Base-by-base conservation (phyloP, 2,113 vertebrate species). In the Xiphophorus couchianus region DNA sequence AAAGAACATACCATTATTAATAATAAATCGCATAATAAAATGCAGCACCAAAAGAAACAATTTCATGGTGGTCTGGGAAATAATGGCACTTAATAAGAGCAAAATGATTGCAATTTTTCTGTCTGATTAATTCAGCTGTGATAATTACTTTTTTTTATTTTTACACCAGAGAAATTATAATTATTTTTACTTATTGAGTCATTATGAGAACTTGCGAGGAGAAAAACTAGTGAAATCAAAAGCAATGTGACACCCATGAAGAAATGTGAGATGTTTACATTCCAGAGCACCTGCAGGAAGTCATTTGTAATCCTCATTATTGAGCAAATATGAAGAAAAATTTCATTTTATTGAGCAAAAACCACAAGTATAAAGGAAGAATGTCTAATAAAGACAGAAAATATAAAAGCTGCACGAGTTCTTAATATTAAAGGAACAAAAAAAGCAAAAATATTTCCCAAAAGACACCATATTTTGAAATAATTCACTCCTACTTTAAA, bases 81-180 rank as follows among this genome's bases (percentile, higher is more conserved):
- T 91, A 91, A 92, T 88, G 78, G 83, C 84, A 89, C 84, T 88
- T 88, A 90, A 90, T 88, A 89, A 80, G 86, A 90, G 89, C 77
- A 87, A 84, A 86, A 85, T 84, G 91, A 91, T 91, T 91, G 89
- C 87, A 88, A 88, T 91, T 87, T 92, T 85, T 84, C 87, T 86
- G 84, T 74, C 73, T 88, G 90, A 93, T 93, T 93, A 92, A 93
- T 91, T 92, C 88, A 88, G 68, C 83, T 31, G 61, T 78, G 77
- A 88, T 92, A 93, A 93, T 92, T 89, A 90, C 88, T 76, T 75
- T 74, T 68, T 35, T 42, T 85, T 81, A 82, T 58, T 71, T 77
- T 73, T 58, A 66, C 54, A 62, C 60, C 78, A 66, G 74, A 84
- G 73, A 73, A 79, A 66, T 64, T 86, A 84, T 88, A 83, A 91